Conservation (phyloP, 1,140 invertebrate genomes). For the Zaprionus capensis region DNA sequence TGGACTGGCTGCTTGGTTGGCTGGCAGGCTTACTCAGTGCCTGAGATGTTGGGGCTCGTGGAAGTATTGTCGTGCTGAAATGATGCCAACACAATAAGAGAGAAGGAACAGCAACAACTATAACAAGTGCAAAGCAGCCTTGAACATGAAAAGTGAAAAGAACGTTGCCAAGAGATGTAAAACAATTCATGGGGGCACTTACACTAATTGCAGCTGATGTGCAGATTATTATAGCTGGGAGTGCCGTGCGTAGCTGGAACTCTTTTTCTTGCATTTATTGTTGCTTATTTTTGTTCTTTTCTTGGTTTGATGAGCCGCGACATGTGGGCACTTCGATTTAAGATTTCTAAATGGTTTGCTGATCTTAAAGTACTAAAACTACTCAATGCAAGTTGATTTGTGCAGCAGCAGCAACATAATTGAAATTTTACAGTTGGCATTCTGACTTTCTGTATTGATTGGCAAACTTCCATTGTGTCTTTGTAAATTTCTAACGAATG, state of each 20-base stretch:
- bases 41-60: conserved; percentile 13
- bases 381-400: no score
- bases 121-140: conserved; percentile 52
- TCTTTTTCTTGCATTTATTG: conserved; percentile 1
- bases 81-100: conserved; percentile 44
- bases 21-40: background rate
- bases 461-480: background rate
- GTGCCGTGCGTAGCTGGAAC: conserved; percentile 26
- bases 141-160: conserved; percentile 73
- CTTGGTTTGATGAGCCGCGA: conserved; percentile 13
- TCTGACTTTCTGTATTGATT: background rate
- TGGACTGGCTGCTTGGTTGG: background rate
- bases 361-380: no score
- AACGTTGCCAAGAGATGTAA: conserved; percentile 69
- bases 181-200: conserved; percentile 77
- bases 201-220: conserved; percentile 74
- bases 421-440: background rate
- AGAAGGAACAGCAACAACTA: conserved; percentile 31
- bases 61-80: conserved; percentile 24
- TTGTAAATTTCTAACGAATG: background rate
- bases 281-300: background rate
- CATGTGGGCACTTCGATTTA: conserved; percentile 6
- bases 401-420: background rate
- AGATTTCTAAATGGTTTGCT: background rate
- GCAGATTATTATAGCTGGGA: conserved; percentile 49